Conservation (phyloP, 1,140 invertebrate species). For the Dermatophagoides farinae region DNA sequence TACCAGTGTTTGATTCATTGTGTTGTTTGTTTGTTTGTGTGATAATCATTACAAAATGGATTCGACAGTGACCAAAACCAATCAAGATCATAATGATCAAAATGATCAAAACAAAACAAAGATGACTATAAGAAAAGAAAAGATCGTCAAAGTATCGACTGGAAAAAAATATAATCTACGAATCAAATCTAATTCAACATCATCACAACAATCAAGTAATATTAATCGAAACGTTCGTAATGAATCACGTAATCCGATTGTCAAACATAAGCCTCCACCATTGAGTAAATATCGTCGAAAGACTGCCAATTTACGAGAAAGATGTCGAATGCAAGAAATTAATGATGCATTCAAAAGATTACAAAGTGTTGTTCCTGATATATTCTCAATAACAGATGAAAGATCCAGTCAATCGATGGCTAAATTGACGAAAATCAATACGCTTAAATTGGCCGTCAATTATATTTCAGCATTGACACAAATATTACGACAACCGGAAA, state of each 20-base stretch:
- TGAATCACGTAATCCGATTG: constrained; percentile 26
- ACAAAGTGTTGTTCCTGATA: constrained; percentile 44
- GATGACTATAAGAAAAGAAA: not conserved
- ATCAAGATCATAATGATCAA: not conserved
- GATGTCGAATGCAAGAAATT: constrained; percentile 45
- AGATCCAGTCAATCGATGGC: constrained; percentile 34
- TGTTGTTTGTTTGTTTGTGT: not conserved
- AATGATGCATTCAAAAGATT: constrained; percentile 49
- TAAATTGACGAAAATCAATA: constrained; percentile 71
- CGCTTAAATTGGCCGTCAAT: constrained; percentile 59
- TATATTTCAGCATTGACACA: constrained; percentile 48
- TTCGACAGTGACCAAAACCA: not conserved
- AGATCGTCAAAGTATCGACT: not conserved
- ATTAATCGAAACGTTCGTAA: constrained; percentile 23
- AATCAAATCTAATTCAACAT: not conserved
- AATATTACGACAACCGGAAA: constrained; percentile 26
- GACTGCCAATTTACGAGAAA: constrained; percentile 66
- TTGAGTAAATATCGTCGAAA: constrained; percentile 69
- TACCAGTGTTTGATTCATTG: not conserved
- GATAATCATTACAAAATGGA: not conserved
- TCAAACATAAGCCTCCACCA: constrained; percentile 52
- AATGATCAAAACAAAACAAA: not conserved
- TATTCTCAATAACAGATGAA: constrained; percentile 17
- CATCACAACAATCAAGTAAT: no score
- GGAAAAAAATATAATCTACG: not conserved